A percentile compares a stretch with the other conserved stretches of the same genome.
phyloP scores from a whole-genome alignment of 2,888 invertebrate species.

The Iselma pallidipennis region DNA sequence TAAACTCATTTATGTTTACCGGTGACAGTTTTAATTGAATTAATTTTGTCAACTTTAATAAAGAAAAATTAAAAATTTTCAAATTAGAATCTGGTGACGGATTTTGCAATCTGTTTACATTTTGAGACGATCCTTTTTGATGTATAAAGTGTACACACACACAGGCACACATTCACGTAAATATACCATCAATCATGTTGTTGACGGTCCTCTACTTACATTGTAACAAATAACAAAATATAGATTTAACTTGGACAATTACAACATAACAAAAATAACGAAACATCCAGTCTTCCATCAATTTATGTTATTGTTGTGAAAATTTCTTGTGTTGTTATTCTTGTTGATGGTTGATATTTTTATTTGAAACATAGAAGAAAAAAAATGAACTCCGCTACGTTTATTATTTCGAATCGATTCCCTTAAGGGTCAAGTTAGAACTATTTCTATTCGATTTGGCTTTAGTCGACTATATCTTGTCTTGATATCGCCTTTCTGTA shows the following conservation, averaged over 20 bases:
- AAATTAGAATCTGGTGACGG: neutral
- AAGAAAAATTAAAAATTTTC: neutral
- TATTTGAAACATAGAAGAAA: neutral
- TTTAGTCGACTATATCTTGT: too few relatives aligned
- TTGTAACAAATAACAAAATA: neutral
- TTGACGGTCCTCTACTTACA: neutral
- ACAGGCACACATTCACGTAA: neutral
- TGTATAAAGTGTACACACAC: neutral
- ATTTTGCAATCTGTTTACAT: neutral
- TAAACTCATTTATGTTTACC: neutral
- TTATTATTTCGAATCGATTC: neutral
- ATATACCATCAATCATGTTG: neutral
- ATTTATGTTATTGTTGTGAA: neutral
- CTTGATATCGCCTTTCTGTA: conserved; percentile 5
- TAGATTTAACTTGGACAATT: neutral
- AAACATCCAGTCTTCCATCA: neutral
- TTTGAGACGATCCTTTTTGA: too few relatives aligned
- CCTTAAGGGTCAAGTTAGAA: neutral
- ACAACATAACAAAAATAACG: neutral
- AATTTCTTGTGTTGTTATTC: neutral
- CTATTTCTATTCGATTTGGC: neutral
- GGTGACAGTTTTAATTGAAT: neutral
- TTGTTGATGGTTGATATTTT: too few relatives aligned
- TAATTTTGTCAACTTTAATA: neutral
- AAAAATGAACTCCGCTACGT: neutral